Conservation (phyloP, 2,113 vertebrate species). For the Hyperoodon ampullatus region DNA sequence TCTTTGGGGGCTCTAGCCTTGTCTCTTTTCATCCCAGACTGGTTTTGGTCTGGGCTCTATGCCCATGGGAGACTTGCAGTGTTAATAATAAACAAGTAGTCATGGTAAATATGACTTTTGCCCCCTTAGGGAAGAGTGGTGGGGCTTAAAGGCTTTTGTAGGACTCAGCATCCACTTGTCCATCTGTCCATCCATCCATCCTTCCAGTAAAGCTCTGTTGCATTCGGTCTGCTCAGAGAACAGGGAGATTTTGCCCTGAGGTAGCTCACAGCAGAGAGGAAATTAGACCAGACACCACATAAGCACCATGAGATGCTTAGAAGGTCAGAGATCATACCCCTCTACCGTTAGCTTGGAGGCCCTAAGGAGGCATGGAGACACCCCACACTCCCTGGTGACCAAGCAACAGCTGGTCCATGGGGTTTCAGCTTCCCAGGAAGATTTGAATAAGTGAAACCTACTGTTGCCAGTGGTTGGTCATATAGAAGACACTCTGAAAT, state of each 20-base stretch:
- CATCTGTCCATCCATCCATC: too few relatives aligned
- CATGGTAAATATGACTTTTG: not conserved
- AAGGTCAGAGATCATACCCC: not conserved
- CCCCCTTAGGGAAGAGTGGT: not conserved
- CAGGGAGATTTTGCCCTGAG: not conserved
- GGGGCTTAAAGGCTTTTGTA: not conserved
- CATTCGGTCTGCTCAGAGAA: not conserved
- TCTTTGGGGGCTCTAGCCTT: not conserved
- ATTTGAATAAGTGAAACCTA: not conserved
- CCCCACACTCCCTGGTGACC: not conserved
- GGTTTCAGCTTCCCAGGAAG: not conserved
- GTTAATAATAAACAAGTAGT: conserved; percentile 16
- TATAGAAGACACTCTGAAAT: not conserved
- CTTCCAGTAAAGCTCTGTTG: not conserved
- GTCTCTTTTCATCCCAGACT: conserved; percentile 6
- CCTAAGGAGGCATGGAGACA: not conserved
- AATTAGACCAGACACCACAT: not conserved
- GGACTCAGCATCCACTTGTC: not conserved
- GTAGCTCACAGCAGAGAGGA: not conserved
- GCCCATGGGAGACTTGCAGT: not conserved
- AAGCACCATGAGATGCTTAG: not conserved
- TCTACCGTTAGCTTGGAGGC: not conserved
- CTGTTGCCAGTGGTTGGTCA: not conserved
- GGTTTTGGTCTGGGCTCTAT: not conserved
- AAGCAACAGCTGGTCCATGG: not conserved